Evolutionary conservation across 2,113 vertebrate genomes (phyloP).

Genomic region (Anolis sagrei): DNA sequence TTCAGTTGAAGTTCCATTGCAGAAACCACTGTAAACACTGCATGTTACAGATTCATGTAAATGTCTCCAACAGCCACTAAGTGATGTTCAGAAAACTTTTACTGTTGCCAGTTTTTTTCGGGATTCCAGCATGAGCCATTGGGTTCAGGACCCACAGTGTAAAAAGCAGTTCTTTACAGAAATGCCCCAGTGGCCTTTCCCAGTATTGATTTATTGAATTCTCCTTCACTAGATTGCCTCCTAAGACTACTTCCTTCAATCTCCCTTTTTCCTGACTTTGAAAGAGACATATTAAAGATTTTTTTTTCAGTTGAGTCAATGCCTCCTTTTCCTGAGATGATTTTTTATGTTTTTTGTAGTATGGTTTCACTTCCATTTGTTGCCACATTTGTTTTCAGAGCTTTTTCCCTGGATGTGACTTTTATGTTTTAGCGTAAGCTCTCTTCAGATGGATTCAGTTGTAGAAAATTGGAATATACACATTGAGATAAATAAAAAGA

Average conservation of each 20-base stretch:
- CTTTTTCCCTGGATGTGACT: not conserved
- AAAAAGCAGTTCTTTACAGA: slow-evolving; percentile 25
- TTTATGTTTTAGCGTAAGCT: not conserved
- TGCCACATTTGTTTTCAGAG: not conserved
- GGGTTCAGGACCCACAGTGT: too few species aligned
- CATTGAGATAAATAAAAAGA: not conserved
- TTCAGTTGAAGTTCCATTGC: too few species aligned
- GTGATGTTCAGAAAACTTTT: too few species aligned
- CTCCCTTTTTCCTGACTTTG: not conserved
- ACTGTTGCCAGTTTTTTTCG: too few species aligned
- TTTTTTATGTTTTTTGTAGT: not conserved
- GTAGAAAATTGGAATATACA: not conserved
- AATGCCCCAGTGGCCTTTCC: not conserved
- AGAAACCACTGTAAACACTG: too few species aligned
- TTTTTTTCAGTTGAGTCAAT: not conserved
- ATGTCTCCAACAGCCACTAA: too few species aligned
- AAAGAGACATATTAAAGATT: not conserved
- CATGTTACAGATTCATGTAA: too few species aligned
- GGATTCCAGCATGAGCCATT: too few species aligned
- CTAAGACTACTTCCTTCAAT: not conserved
- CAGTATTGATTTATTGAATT: not conserved
- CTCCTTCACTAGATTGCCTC: not conserved
- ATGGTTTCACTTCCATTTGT: not conserved
- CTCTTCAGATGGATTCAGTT: not conserved
- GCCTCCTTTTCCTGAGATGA: not conserved